phyloP scores from a whole-genome alignment of 2,888 invertebrate genomes.

The Nipponacmea schrenckii region DNA sequence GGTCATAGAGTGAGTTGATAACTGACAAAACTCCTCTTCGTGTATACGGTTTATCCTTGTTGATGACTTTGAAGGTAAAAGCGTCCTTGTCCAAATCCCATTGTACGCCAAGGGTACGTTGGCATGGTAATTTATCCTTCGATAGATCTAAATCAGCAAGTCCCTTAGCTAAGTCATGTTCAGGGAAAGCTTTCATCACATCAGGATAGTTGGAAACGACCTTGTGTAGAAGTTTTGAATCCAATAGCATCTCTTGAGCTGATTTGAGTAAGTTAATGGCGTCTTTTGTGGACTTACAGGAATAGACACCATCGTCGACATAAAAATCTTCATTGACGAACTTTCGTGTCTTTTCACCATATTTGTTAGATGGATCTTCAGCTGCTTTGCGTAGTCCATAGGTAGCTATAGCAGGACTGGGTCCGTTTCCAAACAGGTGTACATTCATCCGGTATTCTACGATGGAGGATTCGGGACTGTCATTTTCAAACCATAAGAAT shows the following conservation, averaged over 20 bases:
- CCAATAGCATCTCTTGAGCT: neutral
- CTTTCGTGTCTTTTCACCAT: slow-evolving; percentile 15
- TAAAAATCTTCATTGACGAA: slow-evolving; percentile 27
- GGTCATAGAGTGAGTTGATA: slow-evolving; percentile 10
- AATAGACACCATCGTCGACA: slow-evolving; percentile 27
- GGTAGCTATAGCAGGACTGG: slow-evolving; percentile 23
- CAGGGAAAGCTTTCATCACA: neutral
- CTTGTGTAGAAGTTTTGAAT: neutral
- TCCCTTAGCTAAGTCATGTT: neutral
- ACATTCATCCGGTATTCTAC: slow-evolving; percentile 27
- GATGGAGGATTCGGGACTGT: slow-evolving; percentile 10
- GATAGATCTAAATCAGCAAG: neutral
- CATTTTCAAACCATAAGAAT: slow-evolving; percentile 27
- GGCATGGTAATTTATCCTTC: neutral
- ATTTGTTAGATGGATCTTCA: slow-evolving; percentile 12
- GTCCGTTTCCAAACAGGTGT: slow-evolving; percentile 25
- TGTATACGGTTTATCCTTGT: slow-evolving; percentile 5
- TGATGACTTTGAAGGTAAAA: neutral
- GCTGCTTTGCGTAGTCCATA: slow-evolving; percentile 22
- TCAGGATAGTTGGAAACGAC: neutral
- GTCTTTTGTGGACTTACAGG: slow-evolving; percentile 15
- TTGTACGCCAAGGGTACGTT: neutral
- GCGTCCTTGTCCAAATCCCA: neutral
- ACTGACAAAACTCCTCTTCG: slow-evolving; percentile 10
- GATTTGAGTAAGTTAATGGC: slow-evolving; percentile 5